Base-by-base conservation (phyloP, 2,888 invertebrate genomes). In the Latheticus oryzae region DNA sequence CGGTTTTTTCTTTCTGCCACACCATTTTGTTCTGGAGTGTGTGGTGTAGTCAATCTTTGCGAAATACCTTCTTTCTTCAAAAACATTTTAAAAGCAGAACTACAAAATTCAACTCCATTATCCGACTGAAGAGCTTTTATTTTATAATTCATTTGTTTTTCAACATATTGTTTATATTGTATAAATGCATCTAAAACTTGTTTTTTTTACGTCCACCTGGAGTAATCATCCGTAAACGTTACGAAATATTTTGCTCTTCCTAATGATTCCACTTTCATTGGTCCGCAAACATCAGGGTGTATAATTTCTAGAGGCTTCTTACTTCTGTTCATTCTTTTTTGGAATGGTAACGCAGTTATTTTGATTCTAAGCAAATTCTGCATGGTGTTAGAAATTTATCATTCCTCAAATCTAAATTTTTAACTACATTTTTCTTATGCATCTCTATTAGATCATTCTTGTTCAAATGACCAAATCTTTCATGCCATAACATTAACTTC, bases 21-120 rank as follows among this genome's bases (percentile, higher is more conserved):
- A 1, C 74, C 74, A 53, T 75, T 77, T 38, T 71, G 69, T 37
- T 73, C 62, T 0, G 69, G 73, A 1, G 50, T 72, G 35, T 70
- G 56, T n/a, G n/a, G n/a, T n/a, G n/a, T n/a, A n/a, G n/a, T n/a
- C n/a, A n/a, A n/a, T n/a, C n/a, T n/a, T n/a, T n/a, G n/a, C n/a
- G n/a, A n/a, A n/a, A n/a, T n/a, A n/a, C n/a, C n/a, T n/a, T n/a
- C n/a, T 0, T 35, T 35, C 15, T 35, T 7, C 35, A 35, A 13
- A n/a, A 11, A 13, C 7, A 7, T 16, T 3, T 35, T 16, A 12
- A 35, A 35, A 3, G 9, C 5, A 2, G 2, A 2, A 12, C 5
- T 1, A 5, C 8, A n/a, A n/a, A n/a, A n/a, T n/a, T n/a, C n/a
- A n/a, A n/a, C n/a, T n/a, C n/a, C n/a, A n/a, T n/a, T n/a, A n/a